Base-by-base conservation (phyloP, 92 coral and sea anemone species). In the Parazoanthus swiftii region DNA sequence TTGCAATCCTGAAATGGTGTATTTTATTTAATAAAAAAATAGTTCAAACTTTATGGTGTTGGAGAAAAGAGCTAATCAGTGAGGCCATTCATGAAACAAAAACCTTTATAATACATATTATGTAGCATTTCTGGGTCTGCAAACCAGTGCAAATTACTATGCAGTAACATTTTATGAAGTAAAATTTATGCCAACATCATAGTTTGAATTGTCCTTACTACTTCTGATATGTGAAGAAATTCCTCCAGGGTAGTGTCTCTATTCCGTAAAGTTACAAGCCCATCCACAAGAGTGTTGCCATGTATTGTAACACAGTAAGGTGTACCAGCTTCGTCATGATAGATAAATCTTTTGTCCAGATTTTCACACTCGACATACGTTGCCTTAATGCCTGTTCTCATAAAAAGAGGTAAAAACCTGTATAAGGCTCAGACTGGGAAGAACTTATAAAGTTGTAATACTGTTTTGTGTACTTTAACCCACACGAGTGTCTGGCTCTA, bases 231-330 rank as follows among this genome's bases (percentile, higher is more conserved):
- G 82, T 97, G 99, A 80, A 95, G 78, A 70, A 88, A 97, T 85
- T 97, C 99, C 77, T 94, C 94, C 38, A 97, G 88, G 9, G 98
- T 94, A 0, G 99, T 97, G 89, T 97, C 93, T 85, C 99, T 92
- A 77, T 89, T 97, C 67, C 98, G 91, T 33, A 97, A 85, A 79
- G 92, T 85, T 67, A 97, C 98, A 66, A 97, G 83, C 35, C 99
- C 99, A 90, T 97, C 95, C 43, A 81, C 86, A 8, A 97, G 92
- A 29, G 98, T 95, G 8, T 94, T 86, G 38, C 94, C 95, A 26
- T 92, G 89, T 36, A 95, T 88, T 25, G 99, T 92, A 58, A 97
- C 89, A 44, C 98, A 94, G 88, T 97, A 95, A 0, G 97, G 99
- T 11, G 99, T 97, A 2, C 98, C 99, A 4, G 94, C 91, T 88